Evolutionary conservation across 2,888 invertebrate genomes (phyloP), one percentile per base, ranked within the genome.

Genomic region (Allolobophora icterica): DNA sequence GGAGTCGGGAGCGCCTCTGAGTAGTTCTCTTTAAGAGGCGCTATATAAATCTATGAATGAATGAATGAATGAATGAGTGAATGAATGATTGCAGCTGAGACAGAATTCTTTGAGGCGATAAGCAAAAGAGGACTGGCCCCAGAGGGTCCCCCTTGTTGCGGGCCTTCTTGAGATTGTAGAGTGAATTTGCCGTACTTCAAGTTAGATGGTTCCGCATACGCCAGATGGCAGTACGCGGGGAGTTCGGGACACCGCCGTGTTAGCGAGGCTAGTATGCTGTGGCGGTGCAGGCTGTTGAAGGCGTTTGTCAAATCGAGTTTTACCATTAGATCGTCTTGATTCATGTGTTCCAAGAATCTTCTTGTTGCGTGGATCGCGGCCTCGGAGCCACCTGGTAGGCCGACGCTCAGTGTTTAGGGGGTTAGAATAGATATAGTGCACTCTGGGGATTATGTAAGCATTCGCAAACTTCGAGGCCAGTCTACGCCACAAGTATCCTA

Each of bases 381-480:
- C 24, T 90, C 90, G 45, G 21, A 42, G 6, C 90, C 90, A 8
- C 90, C 90, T 30, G 38, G 19, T 11, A 90, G 42, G 4, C 33
- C 90, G 30, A 90, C 90, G 6, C 90, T 40, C 30, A 90, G 45
- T 35, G 11, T 13, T 21, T 30, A 17, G 5, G 90, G 90, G 38
- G n/a, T 6, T 30, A 89, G 15, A 11, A 6, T 6, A 35, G 33
- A 11, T 8, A 21, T 8, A n/a, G n/a, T n/a, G n/a, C 40, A 90
- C 45, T 15, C 8, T 11, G 52, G 52, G n/a, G 34, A 33, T 24
- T 33, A 52, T 52, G 52, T 45, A 42, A 30, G 90, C 30, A 52
- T 90, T 90, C 11, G 90, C 90, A 42, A 13, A 90, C 19, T 90
- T 90, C 30, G 90, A 42, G 30, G 90, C 90, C 11, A 90, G 40